Conservation (phyloP, 2,888 invertebrate genomes). For the Cryptus armator region DNA sequence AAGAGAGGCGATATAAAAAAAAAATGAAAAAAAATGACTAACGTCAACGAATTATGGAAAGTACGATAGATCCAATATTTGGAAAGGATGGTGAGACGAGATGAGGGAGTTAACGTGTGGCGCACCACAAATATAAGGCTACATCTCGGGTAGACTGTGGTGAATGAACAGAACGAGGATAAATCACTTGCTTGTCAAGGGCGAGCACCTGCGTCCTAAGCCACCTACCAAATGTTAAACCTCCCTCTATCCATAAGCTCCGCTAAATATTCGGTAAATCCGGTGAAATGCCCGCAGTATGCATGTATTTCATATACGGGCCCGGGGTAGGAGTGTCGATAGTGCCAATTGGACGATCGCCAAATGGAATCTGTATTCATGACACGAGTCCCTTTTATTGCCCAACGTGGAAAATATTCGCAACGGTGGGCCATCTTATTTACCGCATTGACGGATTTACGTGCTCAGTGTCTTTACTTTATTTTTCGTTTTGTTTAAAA, state of each 20-base stretch:
- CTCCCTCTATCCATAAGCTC: constrained; percentile 77
- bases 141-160: constrained; percentile 53
- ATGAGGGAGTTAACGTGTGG: constrained; percentile 40
- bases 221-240: constrained; percentile 77
- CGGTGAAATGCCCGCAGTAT: constrained; percentile 77
- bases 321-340: constrained; percentile 73
- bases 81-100: constrained; percentile 30
- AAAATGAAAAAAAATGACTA: background rate
- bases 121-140: constrained; percentile 53
- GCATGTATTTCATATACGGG: constrained; percentile 19
- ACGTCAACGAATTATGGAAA: constrained; percentile 5
- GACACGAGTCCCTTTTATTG: constrained; percentile 64
- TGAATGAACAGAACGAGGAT: constrained; percentile 74
- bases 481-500: background rate
- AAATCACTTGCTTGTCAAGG: constrained; percentile 76
- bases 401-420: constrained; percentile 36
- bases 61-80: constrained; percentile 24
- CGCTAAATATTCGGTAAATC: constrained; percentile 82
- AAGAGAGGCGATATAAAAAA: background rate
- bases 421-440: constrained; percentile 32
- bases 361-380: constrained; percentile 83
- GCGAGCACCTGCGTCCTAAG: constrained; percentile 79
- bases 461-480: background rate
- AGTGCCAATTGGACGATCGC: constrained; percentile 82
- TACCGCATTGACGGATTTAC: constrained; percentile 12